phyloP scores from a whole-genome alignment of 2,888 invertebrate genomes.

The Diadromus collaris region DNA sequence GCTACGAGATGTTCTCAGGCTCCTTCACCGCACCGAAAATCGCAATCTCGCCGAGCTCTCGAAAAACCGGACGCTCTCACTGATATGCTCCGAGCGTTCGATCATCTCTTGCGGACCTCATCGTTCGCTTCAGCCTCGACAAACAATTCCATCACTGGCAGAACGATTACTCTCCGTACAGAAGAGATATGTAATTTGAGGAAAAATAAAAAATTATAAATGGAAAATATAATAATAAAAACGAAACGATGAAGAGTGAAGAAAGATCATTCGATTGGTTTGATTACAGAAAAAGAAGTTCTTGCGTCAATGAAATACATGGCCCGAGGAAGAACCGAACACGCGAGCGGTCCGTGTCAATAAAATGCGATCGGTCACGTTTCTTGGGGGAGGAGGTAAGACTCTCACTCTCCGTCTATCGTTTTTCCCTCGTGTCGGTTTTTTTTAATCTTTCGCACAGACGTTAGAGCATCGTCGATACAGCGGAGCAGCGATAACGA shows the following conservation, averaged over 20 bases:
- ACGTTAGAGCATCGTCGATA: slow-evolving; percentile 30
- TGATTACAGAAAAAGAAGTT: neutral
- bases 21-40: neutral
- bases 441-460: neutral
- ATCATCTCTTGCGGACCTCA: neutral
- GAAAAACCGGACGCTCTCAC: neutral
- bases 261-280: slow-evolving; percentile 1
- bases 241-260: neutral
- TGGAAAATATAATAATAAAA: neutral
- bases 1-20: neutral
- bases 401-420: neutral
- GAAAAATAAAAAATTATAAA: neutral
- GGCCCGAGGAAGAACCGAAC: slow-evolving; percentile 34
- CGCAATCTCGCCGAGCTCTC: neutral
- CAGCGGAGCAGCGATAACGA: slow-evolving; percentile 4
- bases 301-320: neutral
- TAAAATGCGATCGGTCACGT: slow-evolving; percentile 10
- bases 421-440: neutral
- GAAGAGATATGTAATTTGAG: neutral
- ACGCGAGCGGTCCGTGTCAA: slow-evolving; percentile 26
- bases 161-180: no score
- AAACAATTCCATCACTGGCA: neutral
- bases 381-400: neutral
- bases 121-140: neutral
- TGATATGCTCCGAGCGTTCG: slow-evolving; percentile 16